Conservation (phyloP, 2,797 vertebrate genomes). For the Silurus aristotelis region DNA sequence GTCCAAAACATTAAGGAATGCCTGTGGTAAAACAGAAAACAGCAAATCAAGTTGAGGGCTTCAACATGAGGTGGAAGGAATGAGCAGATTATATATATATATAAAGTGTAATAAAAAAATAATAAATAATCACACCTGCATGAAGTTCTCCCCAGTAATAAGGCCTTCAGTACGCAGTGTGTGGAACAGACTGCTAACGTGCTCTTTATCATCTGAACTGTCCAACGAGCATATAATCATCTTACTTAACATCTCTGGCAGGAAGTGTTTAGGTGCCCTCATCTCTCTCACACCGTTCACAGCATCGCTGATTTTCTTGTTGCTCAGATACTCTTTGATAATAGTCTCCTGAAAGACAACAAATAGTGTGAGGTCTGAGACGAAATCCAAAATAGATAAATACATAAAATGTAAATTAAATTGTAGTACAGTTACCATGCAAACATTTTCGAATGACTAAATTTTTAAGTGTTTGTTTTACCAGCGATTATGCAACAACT, state of each 20-base stretch:
- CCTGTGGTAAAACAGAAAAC: constrained; percentile 60
- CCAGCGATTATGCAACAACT: no score
- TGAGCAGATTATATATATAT: background rate
- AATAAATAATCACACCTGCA: constrained; percentile 79
- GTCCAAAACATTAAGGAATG: constrained; percentile 93
- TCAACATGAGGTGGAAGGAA: background rate
- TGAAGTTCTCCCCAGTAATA: constrained; percentile 93
- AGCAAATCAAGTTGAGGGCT: background rate
- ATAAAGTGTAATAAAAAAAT: background rate
- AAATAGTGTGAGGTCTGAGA: no score
- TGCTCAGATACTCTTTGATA: constrained; percentile 88
- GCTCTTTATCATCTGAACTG: constrained; percentile 90
- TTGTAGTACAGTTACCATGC: background rate
- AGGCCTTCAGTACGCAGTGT: constrained; percentile 87
- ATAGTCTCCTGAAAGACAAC: constrained; percentile 79
- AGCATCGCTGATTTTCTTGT: constrained; percentile 85
- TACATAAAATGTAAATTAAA: background rate
- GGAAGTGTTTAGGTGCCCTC: constrained; percentile 93
- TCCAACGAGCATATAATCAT: constrained; percentile 89
- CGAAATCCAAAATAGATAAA: background rate
- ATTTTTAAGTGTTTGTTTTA: background rate
- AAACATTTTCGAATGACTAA: background rate
- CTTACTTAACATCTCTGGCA: constrained; percentile 97
- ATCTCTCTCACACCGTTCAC: constrained; percentile 88
- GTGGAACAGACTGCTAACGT: constrained; percentile 88